Evolutionary conservation across 2,113 vertebrate genomes (phyloP).

Genomic region (Tragelaphus scriptus): DNA sequence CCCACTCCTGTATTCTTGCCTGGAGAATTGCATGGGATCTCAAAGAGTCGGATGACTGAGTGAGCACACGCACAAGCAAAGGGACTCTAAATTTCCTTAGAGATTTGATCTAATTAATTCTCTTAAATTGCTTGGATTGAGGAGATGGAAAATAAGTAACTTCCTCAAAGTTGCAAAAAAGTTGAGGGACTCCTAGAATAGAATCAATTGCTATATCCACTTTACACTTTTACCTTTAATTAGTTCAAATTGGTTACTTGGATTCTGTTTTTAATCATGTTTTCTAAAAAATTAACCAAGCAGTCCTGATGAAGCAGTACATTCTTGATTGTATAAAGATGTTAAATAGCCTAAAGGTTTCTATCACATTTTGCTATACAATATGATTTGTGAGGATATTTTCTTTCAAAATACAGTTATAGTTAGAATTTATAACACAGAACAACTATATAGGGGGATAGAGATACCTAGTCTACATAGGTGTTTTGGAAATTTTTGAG

Average conservation of each 20-base stretch:
- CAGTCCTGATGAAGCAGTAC: neutral
- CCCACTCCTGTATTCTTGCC: neutral
- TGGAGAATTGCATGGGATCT: neutral
- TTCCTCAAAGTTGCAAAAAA: neutral
- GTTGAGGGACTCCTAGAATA: neutral
- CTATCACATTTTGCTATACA: constrained; percentile 15
- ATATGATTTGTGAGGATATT: neutral
- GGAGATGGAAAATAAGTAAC: neutral
- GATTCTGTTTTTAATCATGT: neutral
- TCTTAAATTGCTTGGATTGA: constrained; percentile 17
- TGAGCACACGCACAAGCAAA: neutral
- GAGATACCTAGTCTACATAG: neutral
- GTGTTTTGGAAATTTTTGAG: constrained; percentile 17
- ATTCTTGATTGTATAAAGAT: constrained; percentile 20
- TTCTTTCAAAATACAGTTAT: constrained; percentile 34
- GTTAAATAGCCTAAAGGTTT: neutral
- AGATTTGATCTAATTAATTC: constrained; percentile 30
- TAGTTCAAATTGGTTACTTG: neutral
- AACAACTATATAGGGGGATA: neutral
- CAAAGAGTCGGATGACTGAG: neutral
- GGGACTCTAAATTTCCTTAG: neutral
- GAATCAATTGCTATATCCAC: neutral
- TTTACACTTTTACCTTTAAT: constrained; percentile 32
- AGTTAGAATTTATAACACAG: neutral
- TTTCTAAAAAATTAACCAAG: constrained; percentile 1